Conservation (phyloP, 2,888 invertebrate genomes). For the Ophion ventricosus region DNA sequence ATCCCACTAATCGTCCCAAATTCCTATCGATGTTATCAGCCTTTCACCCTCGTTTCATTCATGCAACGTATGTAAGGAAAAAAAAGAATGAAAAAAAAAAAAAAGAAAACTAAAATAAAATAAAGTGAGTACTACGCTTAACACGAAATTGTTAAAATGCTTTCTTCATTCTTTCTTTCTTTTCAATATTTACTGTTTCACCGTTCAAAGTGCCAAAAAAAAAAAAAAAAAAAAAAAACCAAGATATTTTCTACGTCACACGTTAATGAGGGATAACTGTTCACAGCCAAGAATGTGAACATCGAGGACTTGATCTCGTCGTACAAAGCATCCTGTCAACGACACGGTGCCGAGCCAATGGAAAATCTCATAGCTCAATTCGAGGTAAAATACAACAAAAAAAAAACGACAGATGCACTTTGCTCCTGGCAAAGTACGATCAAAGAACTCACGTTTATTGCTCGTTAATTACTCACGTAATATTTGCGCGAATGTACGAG, state of each 20-base stretch:
- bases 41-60: conserved; percentile 62
- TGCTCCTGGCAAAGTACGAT: conserved; percentile 24
- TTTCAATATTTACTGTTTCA: conserved; percentile 38
- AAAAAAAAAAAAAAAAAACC: conserved; percentile 26
- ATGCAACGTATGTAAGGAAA: conserved; percentile 52
- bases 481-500: conserved; percentile 28
- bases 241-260: conserved; percentile 28
- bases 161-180: conserved; percentile 32
- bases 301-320: conserved; percentile 89
- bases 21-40: conserved; percentile 59
- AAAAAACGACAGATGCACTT: conserved; percentile 37
- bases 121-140: conserved; percentile 21
- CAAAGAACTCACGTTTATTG: conserved; percentile 14
- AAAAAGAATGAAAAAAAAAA: conserved; percentile 8
- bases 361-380: conserved; percentile 89
- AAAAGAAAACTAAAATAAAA: conserved; percentile 7
- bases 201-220: conserved; percentile 32
- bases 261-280: conserved; percentile 73
- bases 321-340: conserved; percentile 90
- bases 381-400: conserved; percentile 85
- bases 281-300: conserved; percentile 87
- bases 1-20: conserved; percentile 70
- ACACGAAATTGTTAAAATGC: conserved; percentile 32
- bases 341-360: conserved; percentile 89
- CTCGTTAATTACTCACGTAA: conserved; percentile 13